Percentiles rank a stretch among this genome's conserved stretches.
These are phyloP conservation scores for Auanema sp. DNA, from an alignment of 2,888 invertebrate genomes.

Conservation along the genomic window DNA sequence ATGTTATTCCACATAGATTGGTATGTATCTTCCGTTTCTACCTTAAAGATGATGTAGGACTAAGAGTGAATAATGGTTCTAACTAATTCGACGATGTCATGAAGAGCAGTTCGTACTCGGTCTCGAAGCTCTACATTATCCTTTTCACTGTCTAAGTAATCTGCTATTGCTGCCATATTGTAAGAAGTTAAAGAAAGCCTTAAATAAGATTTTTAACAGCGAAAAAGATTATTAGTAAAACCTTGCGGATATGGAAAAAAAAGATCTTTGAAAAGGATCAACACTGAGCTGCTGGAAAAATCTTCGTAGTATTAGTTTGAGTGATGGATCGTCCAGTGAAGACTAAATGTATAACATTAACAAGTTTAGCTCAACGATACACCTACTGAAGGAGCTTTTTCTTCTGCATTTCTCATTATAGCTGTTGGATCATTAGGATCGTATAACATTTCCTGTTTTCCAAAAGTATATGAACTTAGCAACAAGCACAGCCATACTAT, in stretches of 20 bases:
- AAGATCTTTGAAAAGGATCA: slow-evolving; percentile 12
- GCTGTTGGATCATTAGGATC: slow-evolving; percentile 22
- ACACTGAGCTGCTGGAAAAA: slow-evolving; percentile 13
- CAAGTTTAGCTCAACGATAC: neutral
- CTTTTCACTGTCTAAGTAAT: slow-evolving; percentile 10
- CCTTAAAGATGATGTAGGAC: neutral
- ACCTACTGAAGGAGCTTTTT: neutral
- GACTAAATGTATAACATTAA: neutral
- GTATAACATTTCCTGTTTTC: neutral
- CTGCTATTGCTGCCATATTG: slow-evolving; percentile 15
- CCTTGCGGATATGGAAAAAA: slow-evolving; percentile 12
- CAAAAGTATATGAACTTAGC: neutral
- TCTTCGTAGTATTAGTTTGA: slow-evolving; percentile 15
- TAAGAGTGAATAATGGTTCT: too few species aligned
- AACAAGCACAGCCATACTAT: neutral
- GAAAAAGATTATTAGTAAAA: neutral
- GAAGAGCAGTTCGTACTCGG: slow-evolving; percentile 15
- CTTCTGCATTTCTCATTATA: neutral
- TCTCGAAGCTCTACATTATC: slow-evolving; percentile 12
- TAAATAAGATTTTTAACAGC: neutral
- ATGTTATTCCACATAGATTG: slow-evolving; percentile 2
- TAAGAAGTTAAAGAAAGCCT: slow-evolving; percentile 16
- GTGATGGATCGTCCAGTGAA: slow-evolving; percentile 17
- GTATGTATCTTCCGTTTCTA: neutral
- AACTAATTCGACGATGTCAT: slow-evolving; percentile 21